These are phyloP conservation scores for Brachionus sp. DNA, from an alignment of 1,140 invertebrate genomes.

Conservation along the genomic window DNA sequence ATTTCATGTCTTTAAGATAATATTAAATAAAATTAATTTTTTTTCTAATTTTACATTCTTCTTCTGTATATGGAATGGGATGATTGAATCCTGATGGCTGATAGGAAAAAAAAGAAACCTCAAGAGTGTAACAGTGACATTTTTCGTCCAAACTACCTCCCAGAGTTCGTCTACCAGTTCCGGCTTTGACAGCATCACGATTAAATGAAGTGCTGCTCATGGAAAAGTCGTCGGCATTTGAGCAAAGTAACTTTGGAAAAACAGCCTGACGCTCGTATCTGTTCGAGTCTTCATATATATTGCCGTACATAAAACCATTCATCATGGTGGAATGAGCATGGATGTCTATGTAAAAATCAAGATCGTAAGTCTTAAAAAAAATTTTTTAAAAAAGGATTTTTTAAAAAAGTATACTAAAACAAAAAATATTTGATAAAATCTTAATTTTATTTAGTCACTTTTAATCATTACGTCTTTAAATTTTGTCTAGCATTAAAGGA, in stretches of 20 bases:
- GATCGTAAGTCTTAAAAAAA: slow-evolving; percentile 66
- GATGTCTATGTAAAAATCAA: slow-evolving; percentile 89
- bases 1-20: slow-evolving; percentile 63
- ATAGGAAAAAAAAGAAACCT: slow-evolving; percentile 82
- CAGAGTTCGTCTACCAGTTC: slow-evolving; percentile 72
- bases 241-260: slow-evolving; percentile 80
- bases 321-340: slow-evolving; percentile 86
- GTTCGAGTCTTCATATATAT: slow-evolving; percentile 78
- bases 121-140: slow-evolving; percentile 76
- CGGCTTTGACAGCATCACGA: slow-evolving; percentile 75
- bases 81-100: slow-evolving; percentile 63
- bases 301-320: slow-evolving; percentile 91
- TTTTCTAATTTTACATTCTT: slow-evolving; percentile 53
- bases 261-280: slow-evolving; percentile 64
- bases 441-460: too few relatives aligned
- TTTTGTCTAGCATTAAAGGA: too few relatives aligned
- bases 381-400: too few relatives aligned
- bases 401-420: too few relatives aligned
- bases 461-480: too few relatives aligned
- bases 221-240: slow-evolving; percentile 78
- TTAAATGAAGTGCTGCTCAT: slow-evolving; percentile 80
- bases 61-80: slow-evolving; percentile 74
- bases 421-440: too few relatives aligned
- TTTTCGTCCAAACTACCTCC: slow-evolving; percentile 67
- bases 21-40: background rate